Percentiles rank a stretch among this genome's conserved stretches.
Conservation (phyloP, 2,888 invertebrate species). For the Oeneis ivallda region DNA sequence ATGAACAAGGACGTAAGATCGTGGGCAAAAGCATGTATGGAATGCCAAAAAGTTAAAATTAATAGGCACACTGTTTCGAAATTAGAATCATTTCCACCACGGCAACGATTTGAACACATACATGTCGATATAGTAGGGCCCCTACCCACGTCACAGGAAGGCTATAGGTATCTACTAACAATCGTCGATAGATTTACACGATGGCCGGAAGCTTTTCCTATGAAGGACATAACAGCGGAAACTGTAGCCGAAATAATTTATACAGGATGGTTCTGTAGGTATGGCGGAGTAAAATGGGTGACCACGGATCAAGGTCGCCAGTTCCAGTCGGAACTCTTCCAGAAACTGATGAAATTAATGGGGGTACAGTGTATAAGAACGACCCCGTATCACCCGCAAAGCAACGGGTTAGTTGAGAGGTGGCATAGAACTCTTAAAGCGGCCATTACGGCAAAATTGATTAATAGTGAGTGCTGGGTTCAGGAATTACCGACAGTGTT, state of each 20-base stretch:
- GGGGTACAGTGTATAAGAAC: constrained; percentile 14
- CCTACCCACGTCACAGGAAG: constrained; percentile 38
- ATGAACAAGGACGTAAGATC: constrained; percentile 35
- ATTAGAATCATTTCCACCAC: constrained; percentile 24
- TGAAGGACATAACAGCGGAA: too few species aligned
- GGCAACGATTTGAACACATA: constrained; percentile 31
- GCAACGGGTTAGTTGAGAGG: constrained; percentile 28
- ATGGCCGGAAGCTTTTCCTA: too few species aligned
- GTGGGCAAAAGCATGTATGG: constrained; percentile 34
- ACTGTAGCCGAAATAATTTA: constrained; percentile 43
- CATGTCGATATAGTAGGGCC: constrained; percentile 36
- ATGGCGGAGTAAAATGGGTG: constrained; percentile 38
- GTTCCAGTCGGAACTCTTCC: too few species aligned
- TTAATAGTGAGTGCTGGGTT: constrained; percentile 14
- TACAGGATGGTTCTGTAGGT: constrained; percentile 40
- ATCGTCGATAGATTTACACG: too few species aligned
- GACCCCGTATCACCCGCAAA: constrained; percentile 29
- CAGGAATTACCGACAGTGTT: constrained; percentile 24
- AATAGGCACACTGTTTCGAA: constrained; percentile 34
- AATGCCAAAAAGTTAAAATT: constrained; percentile 37
- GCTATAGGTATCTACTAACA: too few species aligned
- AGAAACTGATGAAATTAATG: constrained; percentile 18
- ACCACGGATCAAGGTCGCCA: constrained; percentile 40
- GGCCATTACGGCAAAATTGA: constrained; percentile 17
- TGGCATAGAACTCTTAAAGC: too few species aligned